Evolutionary conservation across 2,797 vertebrate species (phyloP).

Genomic region (Sebastes minor): DNA sequence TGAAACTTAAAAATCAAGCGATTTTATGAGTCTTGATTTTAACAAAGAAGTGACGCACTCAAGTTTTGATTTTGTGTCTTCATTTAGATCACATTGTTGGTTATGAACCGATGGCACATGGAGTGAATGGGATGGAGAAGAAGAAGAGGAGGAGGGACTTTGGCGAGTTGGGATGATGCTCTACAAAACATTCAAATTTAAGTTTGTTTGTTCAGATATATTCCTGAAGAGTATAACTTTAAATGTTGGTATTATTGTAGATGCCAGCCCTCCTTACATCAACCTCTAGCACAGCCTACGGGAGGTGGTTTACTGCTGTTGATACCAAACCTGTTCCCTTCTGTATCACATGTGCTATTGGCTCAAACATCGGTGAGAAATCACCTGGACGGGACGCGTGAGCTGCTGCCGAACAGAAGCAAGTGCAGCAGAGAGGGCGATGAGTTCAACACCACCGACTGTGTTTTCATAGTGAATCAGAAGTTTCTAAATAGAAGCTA

Average conservation of each 20-base stretch:
- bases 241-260: not conserved
- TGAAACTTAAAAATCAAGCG: slow-evolving; percentile 14
- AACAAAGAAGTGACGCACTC: slow-evolving; percentile 19
- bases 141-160: slow-evolving; percentile 30
- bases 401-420: slow-evolving; percentile 67
- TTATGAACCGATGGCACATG: slow-evolving; percentile 74
- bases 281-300: not conserved
- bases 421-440: slow-evolving; percentile 67
- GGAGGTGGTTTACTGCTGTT: not conserved
- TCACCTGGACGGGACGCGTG: slow-evolving; percentile 52
- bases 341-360: slow-evolving; percentile 67
- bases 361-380: slow-evolving; percentile 60
- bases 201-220: not conserved
- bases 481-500: not conserved
- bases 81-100: slow-evolving; percentile 34
- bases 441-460: slow-evolving; percentile 6
- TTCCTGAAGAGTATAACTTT: not conserved
- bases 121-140: slow-evolving; percentile 49
- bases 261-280: not conserved
- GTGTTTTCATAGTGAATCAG: slow-evolving; percentile 3
- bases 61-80: slow-evolving; percentile 63
- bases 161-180: not conserved
- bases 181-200: not conserved
- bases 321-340: slow-evolving; percentile 7
- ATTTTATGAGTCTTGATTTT: slow-evolving; percentile 12